A percentile compares a stretch with the other conserved stretches of the same genome.
phyloP scores from a whole-genome alignment of 2,113 vertebrate species.

The Oxygymnocypris stewartii region DNA sequence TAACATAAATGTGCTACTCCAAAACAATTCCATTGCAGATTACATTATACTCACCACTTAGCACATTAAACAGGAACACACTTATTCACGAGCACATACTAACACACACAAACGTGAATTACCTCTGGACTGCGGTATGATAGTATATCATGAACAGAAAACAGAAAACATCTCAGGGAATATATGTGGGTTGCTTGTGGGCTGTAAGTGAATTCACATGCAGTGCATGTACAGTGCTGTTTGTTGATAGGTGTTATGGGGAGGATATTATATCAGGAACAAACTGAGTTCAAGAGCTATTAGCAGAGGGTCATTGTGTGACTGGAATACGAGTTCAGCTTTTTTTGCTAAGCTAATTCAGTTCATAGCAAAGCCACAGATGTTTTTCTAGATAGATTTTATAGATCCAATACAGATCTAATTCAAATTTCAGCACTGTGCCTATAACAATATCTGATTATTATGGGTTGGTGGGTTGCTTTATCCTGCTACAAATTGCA shows the following conservation, averaged over 20 bases:
- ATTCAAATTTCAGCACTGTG: conserved; percentile 12
- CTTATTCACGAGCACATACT: conserved; percentile 33
- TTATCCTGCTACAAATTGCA: neutral
- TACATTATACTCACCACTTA: neutral
- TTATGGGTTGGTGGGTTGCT: neutral
- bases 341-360: conserved; percentile 19
- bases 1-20: neutral
- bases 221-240: conserved; percentile 2
- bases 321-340: conserved; percentile 18
- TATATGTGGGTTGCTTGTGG: conserved; percentile 26
- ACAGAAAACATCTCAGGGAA: conserved; percentile 1
- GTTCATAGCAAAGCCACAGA: conserved; percentile 7
- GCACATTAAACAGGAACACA: conserved; percentile 5
- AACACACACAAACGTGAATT: conserved; percentile 19
- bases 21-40: neutral
- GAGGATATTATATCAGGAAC: neutral
- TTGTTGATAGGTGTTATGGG: neutral
- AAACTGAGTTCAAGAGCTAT: conserved; percentile 19
- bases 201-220: conserved; percentile 22
- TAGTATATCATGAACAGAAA: conserved; percentile 22
- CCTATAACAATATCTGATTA: neutral
- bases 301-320: conserved; percentile 13
- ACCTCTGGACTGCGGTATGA: neutral
- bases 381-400: conserved; percentile 5
- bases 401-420: conserved; percentile 16